Conservation (phyloP, 2,113 vertebrate genomes). For the Xerus inauris region DNA sequence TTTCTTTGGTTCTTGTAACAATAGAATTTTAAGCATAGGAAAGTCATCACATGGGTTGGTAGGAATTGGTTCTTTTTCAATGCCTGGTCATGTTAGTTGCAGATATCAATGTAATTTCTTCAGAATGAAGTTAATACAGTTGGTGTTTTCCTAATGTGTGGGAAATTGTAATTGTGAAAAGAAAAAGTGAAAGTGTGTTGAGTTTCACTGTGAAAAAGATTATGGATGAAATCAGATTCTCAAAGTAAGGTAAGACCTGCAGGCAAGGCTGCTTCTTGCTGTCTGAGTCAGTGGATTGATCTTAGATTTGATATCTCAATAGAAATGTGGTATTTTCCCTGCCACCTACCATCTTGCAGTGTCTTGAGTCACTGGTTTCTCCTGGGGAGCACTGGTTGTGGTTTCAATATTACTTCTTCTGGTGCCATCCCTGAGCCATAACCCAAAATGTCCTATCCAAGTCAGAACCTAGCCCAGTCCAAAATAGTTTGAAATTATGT, state of each 20-base stretch:
- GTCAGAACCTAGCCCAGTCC: not conserved
- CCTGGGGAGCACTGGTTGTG: conserved; percentile 11
- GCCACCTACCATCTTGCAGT: not conserved
- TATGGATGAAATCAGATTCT: conserved; percentile 13
- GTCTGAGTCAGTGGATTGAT: conserved; percentile 54
- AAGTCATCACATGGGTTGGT: not conserved
- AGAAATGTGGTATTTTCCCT: conserved; percentile 53
- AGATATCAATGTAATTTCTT: not conserved
- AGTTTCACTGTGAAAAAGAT: conserved; percentile 47
- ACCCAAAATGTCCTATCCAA: not conserved
- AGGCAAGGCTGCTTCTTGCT: conserved; percentile 59
- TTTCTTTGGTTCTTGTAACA: not conserved
- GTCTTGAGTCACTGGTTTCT: conserved; percentile 66
- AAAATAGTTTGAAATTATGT: conserved; percentile 42
- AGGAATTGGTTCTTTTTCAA: not conserved
- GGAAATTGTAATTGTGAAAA: conserved; percentile 13
- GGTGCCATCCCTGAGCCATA: not conserved
- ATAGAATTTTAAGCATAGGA: not conserved
- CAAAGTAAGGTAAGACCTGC: conserved; percentile 45
- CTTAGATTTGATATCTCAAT: conserved; percentile 72
- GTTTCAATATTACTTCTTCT: conserved; percentile 61
- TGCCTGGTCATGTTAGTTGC: not conserved
- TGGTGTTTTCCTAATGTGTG: not conserved
- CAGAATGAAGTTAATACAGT: conserved; percentile 21
- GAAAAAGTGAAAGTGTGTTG: not conserved